Percentiles rank a stretch among this genome's conserved stretches.
Evolutionary conservation across 2,888 invertebrate genomes (phyloP).

Genomic region (Patella ulyssiponensis): DNA sequence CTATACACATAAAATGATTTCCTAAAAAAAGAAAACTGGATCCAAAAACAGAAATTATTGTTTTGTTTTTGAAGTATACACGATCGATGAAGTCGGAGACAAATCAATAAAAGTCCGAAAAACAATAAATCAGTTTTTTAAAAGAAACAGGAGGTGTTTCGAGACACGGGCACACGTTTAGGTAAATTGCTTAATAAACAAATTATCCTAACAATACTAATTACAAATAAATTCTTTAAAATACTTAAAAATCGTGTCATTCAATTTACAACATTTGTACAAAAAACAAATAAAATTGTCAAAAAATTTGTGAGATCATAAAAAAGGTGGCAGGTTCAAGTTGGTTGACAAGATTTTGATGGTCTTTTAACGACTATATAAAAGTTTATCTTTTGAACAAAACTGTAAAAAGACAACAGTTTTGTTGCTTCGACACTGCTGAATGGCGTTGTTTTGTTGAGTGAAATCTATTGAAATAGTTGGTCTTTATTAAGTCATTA

Average conservation of each 20-base stretch:
- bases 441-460: not conserved
- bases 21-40: too few relatives aligned
- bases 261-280: not conserved
- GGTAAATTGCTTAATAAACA: not conserved
- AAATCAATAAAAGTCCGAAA: too few relatives aligned
- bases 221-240: not conserved
- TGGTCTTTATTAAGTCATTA: conserved; percentile 9
- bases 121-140: too few relatives aligned
- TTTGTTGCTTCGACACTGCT: not conserved
- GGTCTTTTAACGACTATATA: not conserved
- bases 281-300: not conserved
- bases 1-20: too few relatives aligned
- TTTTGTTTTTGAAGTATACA: too few relatives aligned
- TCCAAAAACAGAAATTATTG: too few relatives aligned
- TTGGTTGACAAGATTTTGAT: conserved; percentile 4
- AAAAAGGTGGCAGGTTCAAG: not conserved
- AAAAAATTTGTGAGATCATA: conserved; percentile 1
- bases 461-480: too few relatives aligned
- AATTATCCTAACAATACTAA: not conserved
- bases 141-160: too few relatives aligned
- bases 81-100: too few relatives aligned
- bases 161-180: too few relatives aligned
- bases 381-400: not conserved
- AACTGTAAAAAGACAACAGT: not conserved
- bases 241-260: too few relatives aligned